Evolutionary conservation across 2,797 vertebrate genomes (phyloP).

Genomic region (Tapera naevia): DNA sequence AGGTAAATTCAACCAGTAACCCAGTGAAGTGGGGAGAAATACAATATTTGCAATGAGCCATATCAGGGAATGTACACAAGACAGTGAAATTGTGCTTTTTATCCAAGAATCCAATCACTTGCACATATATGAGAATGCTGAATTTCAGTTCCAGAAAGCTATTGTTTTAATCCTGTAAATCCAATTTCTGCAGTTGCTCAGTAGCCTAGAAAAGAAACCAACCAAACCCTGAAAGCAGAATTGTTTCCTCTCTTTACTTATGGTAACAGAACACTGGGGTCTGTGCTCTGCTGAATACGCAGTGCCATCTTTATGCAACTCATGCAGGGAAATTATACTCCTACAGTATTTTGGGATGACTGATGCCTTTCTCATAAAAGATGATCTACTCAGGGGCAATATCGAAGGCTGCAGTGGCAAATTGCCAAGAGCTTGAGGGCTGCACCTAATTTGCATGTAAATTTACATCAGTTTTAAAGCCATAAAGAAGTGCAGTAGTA

Average conservation of each 20-base stretch:
- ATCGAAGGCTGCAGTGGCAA: neutral
- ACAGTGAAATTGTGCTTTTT: neutral
- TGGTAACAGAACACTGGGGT: neutral
- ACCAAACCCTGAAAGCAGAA: neutral
- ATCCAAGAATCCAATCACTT: neutral
- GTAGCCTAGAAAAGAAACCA: neutral
- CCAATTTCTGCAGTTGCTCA: neutral
- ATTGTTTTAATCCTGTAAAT: neutral
- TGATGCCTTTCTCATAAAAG: neutral
- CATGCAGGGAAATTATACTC: neutral
- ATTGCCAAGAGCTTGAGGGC: neutral
- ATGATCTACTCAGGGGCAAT: neutral
- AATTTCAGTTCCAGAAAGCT: neutral
- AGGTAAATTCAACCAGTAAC: neutral
- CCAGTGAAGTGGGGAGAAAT: neutral
- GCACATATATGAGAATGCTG: neutral
- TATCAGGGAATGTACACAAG: neutral
- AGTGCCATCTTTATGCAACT: neutral
- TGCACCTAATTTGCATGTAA: slow-evolving; percentile 1
- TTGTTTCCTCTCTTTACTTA: neutral
- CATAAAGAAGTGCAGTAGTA: neutral
- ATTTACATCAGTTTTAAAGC: neutral
- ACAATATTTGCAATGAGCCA: neutral
- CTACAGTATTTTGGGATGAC: neutral
- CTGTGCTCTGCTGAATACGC: neutral